Percentiles rank a stretch among this genome's conserved stretches.
phyloP scores from a whole-genome alignment of 2,888 invertebrate species.

The Tupiocoris notatus region DNA sequence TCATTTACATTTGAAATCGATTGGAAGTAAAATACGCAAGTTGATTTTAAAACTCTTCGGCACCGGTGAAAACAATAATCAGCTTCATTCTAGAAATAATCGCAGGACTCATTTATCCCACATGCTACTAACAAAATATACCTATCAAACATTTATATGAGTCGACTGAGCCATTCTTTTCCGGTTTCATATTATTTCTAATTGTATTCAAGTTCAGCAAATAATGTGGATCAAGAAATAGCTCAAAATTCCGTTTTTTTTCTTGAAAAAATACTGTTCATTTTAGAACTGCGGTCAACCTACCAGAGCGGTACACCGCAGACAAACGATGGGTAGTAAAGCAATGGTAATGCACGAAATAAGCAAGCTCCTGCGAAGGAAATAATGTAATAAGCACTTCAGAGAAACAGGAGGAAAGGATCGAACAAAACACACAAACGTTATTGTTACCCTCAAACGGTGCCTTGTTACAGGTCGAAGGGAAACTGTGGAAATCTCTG shows the following conservation, averaged over 20 bases:
- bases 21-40: neutral
- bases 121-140: too few species aligned
- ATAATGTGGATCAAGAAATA: too few species aligned
- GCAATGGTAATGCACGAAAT: neutral
- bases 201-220: neutral
- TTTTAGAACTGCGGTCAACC: neutral
- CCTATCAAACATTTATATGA: too few species aligned
- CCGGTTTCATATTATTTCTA: neutral
- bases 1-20: neutral
- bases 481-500: neutral
- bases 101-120: too few species aligned
- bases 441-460: conserved; percentile 6
- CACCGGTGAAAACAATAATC: too few species aligned
- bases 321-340: too few species aligned
- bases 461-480: neutral
- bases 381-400: neutral
- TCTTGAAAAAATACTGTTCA: too few species aligned
- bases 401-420: neutral
- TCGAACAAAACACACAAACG: conserved; percentile 8
- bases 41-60: too few species aligned
- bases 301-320: too few species aligned
- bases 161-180: neutral
- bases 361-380: neutral
- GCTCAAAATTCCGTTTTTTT: too few species aligned
- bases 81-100: too few species aligned